Evolutionary conservation across 2,113 vertebrate genomes (phyloP), one percentile per base, ranked within the genome.

Genomic region (Myanophis thanlyinensis): DNA sequence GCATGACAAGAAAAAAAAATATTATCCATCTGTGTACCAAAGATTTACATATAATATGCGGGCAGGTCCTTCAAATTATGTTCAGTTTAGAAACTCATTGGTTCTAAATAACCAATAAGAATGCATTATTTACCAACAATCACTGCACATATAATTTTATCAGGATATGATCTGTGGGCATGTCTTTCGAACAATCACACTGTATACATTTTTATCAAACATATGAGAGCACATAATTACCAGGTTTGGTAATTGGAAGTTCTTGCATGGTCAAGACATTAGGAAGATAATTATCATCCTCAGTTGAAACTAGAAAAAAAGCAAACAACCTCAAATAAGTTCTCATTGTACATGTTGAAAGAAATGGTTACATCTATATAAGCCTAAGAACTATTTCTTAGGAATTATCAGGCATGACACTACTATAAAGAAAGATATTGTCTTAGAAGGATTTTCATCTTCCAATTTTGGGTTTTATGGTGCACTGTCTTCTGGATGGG

Each of bases 81-180:
- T 56, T 25, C 54, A 56, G 7, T 56, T 56, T 23, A 56, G 7
- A 56, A 56, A 52, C 52, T 52, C 12, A 3, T 15, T 15, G 2
- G 15, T n/a, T 18, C 30, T 35, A n/a, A 35, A 2, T 0, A 67
- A 5, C 30, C 0, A 3, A 44, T 35, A 51, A 3, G 7, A 40
- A 10, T 40, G 51, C 12, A 30, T 7, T 49, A 30, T 51, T 22
- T 18, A 95, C 88, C 20, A 87, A 52, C 23, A 51, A 35, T 73
- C n/a, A 35, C 12, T 15, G 1, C 5, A 35, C 4, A 35, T 73
- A 35, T 18, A 73, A 18, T 18, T 35, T 73, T 6, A 35, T 73
- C n/a, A 35, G 2, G 22, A 7, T 1, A 23, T 23, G 1, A 8
- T 23, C 53, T 8, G 6, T 6, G 15, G 18, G 52, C 51, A 52